Base-by-base conservation (phyloP, 1,140 invertebrate genomes). In the Pseudomyrmex dendroicus region DNA sequence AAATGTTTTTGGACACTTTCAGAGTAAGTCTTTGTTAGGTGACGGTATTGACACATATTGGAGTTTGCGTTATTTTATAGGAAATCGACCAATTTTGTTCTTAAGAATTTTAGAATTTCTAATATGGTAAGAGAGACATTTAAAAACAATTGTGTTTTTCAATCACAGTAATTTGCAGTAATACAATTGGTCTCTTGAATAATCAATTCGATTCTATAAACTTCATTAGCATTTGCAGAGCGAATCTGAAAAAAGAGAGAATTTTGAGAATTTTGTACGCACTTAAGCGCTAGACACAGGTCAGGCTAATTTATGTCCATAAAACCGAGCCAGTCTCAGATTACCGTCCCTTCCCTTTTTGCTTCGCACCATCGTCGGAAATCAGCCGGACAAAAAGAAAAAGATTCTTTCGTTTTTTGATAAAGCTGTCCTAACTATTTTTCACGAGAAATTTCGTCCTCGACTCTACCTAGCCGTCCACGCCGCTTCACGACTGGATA, bases 301-400 rank as follows among this genome's bases (percentile, higher is more conserved):
- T 89, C 84, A 82, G 87, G 87, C 77, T 89, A 87, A 86, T 89
- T 91, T 92, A 68, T 92, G 90, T 92, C 92, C 91, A 92, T 90
- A 90, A 35, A 93, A 93, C 91, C 91, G 90, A 93, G 92, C 92
- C 92, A 93, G 90, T 89, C 91, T 92, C 89, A 90, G 89, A 91
- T 80, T 91, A 93, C 92, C 92, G 92, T 93, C 92, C 92, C 92
- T 91, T 90, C 84, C 90, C 89, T 85, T 86, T 73, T 85, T 78
- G 70, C 86, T 35, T 68, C 85, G 70, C 78, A 83, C 77, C 87
- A 85, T 74, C 84, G 90, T 89, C 80, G 85, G 87, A 86, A 85
- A 87, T 5, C 50, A 85, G n/a, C 52, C 59, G 56, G 57, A 64
- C 46, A 83, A 15, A 54, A 70, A 67, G 22, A 66, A 48, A 67